These are phyloP conservation scores for Cylas formicarius DNA, from an alignment of 1,140 invertebrate species.

Conservation along the genomic window DNA sequence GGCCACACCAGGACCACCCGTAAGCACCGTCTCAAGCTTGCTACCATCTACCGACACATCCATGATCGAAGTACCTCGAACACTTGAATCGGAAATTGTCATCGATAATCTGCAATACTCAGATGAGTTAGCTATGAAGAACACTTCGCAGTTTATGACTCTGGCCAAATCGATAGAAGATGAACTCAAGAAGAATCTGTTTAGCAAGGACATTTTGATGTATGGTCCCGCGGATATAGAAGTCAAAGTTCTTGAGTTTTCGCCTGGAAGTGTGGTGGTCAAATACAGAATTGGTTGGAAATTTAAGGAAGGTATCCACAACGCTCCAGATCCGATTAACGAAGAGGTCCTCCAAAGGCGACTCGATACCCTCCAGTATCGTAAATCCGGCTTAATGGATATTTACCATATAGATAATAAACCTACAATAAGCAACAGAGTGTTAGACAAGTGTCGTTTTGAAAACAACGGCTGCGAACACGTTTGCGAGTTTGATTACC, in stretches of 20 bases:
- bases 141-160: conserved; percentile 54
- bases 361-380: conserved; percentile 44
- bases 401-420: conserved; percentile 49
- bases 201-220: conserved; percentile 45
- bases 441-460: conserved; percentile 67
- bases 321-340: conserved; percentile 47
- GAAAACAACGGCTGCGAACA: conserved; percentile 70
- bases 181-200: conserved; percentile 50
- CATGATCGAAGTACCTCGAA: conserved; percentile 50
- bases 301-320: conserved; percentile 45
- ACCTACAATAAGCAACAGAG: conserved; percentile 42
- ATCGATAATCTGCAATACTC: conserved; percentile 59
- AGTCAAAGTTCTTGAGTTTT: conserved; percentile 59
- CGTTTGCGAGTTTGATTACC: conserved; percentile 65
- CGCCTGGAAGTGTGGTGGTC: conserved; percentile 53
- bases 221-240: conserved; percentile 47
- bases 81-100: conserved; percentile 57
- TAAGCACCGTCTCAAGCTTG: conserved; percentile 42
- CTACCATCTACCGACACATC: conserved; percentile 47
- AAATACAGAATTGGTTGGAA: conserved; percentile 58
- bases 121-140: conserved; percentile 49
- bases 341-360: conserved; percentile 44
- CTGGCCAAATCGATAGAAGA: conserved; percentile 51
- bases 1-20: conserved; percentile 43
- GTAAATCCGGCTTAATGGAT: conserved; percentile 47